Percentiles rank a stretch among this genome's conserved stretches.
Conservation (phyloP, 2,888 invertebrate genomes). For the Chrysomela aeneicollis region DNA sequence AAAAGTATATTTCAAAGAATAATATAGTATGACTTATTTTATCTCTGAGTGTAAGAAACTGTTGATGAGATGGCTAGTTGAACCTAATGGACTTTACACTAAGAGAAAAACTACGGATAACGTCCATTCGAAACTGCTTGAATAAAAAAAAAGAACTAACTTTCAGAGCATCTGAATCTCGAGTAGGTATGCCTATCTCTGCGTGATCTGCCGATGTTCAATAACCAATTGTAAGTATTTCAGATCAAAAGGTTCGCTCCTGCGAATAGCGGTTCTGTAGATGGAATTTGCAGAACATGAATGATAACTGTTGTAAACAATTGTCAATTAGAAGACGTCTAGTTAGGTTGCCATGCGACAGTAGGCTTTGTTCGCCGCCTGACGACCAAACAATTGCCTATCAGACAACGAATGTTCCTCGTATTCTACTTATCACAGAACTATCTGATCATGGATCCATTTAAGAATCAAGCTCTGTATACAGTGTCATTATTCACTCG, state of each 20-base stretch:
- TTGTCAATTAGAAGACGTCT: conserved; percentile 62
- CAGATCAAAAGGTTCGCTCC: conserved; percentile 23
- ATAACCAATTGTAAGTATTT: not conserved
- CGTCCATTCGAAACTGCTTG: no score
- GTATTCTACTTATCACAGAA: conserved; percentile 56
- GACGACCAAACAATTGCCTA: conserved; percentile 57
- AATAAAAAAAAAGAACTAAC: no score
- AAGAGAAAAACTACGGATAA: no score
- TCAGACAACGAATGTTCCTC: conserved; percentile 57
- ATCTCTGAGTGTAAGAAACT: no score
- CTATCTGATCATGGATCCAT: conserved; percentile 47
- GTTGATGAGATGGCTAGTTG: no score
- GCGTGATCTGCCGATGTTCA: not conserved
- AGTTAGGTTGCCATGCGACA: conserved; percentile 60
- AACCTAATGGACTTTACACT: no score
- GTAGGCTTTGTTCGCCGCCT: conserved; percentile 57
- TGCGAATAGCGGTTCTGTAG: conserved; percentile 55
- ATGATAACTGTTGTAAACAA: conserved; percentile 62
- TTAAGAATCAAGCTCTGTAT: conserved; percentile 34
- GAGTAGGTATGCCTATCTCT: not conserved
- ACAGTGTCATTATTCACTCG: not conserved
- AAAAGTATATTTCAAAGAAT: no score
- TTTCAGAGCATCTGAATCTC: not conserved
- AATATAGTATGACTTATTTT: no score
- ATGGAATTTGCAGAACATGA: conserved; percentile 62